Evolutionary conservation across 2,113 vertebrate genomes (phyloP), one percentile per base, ranked within the genome.

Genomic region (Perca fluviatilis): DNA sequence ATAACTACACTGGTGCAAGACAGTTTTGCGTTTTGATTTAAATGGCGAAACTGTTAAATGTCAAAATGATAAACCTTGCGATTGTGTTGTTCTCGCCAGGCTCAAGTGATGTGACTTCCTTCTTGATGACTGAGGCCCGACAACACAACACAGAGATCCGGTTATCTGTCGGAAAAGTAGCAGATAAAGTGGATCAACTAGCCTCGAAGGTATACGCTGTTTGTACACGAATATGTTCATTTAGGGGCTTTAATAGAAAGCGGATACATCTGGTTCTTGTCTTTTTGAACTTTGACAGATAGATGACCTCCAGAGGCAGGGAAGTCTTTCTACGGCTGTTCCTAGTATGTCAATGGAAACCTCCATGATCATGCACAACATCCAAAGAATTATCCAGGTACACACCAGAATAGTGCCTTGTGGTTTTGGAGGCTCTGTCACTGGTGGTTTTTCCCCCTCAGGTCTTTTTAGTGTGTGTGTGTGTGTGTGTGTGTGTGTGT

Each of bases 131-230:
- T 0, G 98, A 99, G 82, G 96, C 97, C 23, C 95, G 98, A n/a
- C 98, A 99, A 58, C 97, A 99, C 76, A 99, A 96, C 93, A 99
- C 98, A 0, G 98, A 99, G 89, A 96, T 99, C 90, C 94, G 98
- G 9, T 86, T 99, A 91, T 95, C 97, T 0, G 95, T 99, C 0
- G 95, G 96, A 86, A 99, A 99, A 95, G 97, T 98, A 0, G 95
- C 95, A 2, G 98, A 99, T 92, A 99, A 98, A 95, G 95, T 99
- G 88, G 98, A 99, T 91, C 96, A 96, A 40, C 93, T 99, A 82
- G 83, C 96, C 85, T 94, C 96, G 33, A 98, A 98, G 97, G 98
- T 99, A 82, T 61, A n/a, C 10, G 25, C 9, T 3, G 0, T 23
- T 0, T 53, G 1, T 3, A 11, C 1, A n/a, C 27, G 6, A n/a